Evolutionary conservation across 2,797 vertebrate species (phyloP).

Genomic region (Uromys caudimaculatus): DNA sequence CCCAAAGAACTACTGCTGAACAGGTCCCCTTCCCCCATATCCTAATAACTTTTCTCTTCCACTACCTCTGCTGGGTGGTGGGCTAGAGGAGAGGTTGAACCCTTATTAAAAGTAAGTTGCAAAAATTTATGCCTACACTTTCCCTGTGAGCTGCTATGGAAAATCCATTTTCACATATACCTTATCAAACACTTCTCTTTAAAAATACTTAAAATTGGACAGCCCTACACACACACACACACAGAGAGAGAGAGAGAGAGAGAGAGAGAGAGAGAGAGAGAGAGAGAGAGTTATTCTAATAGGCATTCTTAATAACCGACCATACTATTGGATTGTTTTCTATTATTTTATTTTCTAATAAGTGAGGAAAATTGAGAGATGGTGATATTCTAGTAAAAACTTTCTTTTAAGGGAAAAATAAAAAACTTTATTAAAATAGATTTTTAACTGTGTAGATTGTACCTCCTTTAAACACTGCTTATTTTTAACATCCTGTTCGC

Average conservation of each 20-base stretch:
- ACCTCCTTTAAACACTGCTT: constrained; percentile 20
- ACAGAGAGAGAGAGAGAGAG: no score
- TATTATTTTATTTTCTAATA: constrained; percentile 38
- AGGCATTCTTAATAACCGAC: constrained; percentile 13
- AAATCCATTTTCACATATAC: neutral
- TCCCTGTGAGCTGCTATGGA: neutral
- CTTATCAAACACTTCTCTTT: neutral
- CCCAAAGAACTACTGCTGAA: neutral
- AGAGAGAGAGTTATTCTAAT: neutral
- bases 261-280: no score
- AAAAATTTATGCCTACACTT: neutral
- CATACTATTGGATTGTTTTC: neutral
- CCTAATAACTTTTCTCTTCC: neutral
- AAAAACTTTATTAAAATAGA: neutral
- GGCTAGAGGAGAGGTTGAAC: neutral
- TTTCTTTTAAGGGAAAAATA: constrained; percentile 3
- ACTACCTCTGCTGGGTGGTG: neutral
- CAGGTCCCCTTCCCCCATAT: neutral
- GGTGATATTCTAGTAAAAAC: constrained; percentile 8
- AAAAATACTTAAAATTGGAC: neutral
- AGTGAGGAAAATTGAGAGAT: neutral
- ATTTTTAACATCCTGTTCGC: neutral
- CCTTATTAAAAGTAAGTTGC: neutral
- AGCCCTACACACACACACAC: no score
- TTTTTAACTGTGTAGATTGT: constrained; percentile 21